Evolutionary conservation across 53 echinoderm and acorn worm species (phyloP).

Genomic region (Luidia sarsii): DNA sequence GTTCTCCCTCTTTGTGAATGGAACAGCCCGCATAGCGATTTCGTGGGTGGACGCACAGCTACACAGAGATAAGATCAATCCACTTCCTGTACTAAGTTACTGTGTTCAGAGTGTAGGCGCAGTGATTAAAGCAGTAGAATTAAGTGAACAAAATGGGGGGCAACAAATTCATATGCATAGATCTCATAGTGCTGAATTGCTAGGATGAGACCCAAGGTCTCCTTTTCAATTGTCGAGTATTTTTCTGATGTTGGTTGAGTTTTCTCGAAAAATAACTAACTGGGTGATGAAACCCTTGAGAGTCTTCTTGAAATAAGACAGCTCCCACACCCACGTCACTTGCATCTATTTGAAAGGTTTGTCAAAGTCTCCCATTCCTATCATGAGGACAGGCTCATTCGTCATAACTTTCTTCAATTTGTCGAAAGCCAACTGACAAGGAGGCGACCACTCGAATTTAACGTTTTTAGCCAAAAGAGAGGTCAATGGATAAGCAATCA

Average conservation of each 20-base stretch:
- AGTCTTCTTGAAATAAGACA: neutral
- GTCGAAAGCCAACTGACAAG: slow-evolving; percentile 22
- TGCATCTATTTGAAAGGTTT: neutral
- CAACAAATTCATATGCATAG: too few species aligned
- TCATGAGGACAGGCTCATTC: slow-evolving; percentile 21
- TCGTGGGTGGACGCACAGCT: too few species aligned
- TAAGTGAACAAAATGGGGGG: too few species aligned
- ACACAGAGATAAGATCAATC: too few species aligned
- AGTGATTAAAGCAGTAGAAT: too few species aligned
- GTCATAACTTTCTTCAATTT: slow-evolving; percentile 50
- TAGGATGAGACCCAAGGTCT: neutral
- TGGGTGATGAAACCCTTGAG: neutral
- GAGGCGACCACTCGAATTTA: slow-evolving; percentile 50
- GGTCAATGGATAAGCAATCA: slow-evolving; percentile 50
- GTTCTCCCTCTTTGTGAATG: too few species aligned
- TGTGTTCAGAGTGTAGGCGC: too few species aligned
- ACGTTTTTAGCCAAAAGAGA: slow-evolving; percentile 45
- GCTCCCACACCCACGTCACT: neutral
- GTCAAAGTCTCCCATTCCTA: slow-evolving; percentile 18
- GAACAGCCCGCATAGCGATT: too few species aligned
- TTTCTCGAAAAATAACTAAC: neutral
- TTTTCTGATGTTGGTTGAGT: neutral
- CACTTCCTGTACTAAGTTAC: too few species aligned
- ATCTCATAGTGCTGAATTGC: neutral
- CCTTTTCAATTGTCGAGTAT: neutral